Conservation (phyloP, 2,113 vertebrate species). For the Tylochromis polylepis region DNA sequence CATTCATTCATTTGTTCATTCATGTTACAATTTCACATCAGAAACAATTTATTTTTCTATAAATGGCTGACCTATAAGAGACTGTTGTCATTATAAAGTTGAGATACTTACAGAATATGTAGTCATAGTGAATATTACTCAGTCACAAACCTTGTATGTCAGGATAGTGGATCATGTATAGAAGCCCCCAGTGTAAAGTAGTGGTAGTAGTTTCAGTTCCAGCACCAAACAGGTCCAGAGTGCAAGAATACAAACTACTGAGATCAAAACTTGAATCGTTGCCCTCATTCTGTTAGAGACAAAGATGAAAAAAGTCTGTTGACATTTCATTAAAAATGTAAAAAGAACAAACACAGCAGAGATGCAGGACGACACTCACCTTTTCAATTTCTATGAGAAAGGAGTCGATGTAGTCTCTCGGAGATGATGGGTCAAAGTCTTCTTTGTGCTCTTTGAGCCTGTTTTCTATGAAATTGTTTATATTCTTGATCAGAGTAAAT, state of each 20-base stretch:
- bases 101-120: neutral
- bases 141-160: neutral
- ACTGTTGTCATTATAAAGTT: neutral
- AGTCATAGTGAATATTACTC: neutral
- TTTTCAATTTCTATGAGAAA: conserved; percentile 80
- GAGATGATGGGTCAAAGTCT: conserved; percentile 65
- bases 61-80: neutral
- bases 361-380: conserved; percentile 44
- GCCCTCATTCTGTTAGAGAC: conserved; percentile 7
- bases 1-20: too few species aligned
- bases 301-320: neutral
- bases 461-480: conserved; percentile 51
- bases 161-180: neutral
- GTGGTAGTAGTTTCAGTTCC: neutral
- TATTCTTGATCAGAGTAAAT: neutral
- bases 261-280: conserved; percentile 53
- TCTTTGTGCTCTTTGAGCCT: conserved; percentile 70
- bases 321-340: neutral
- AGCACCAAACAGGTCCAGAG: neutral
- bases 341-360: neutral
- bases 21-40: neutral
- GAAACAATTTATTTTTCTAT: neutral
- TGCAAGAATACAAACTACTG: neutral
- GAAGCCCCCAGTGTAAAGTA: neutral
- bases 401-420: conserved; percentile 80